Base-by-base conservation (phyloP, 64 coral and sea anemone genomes). In the Trachythela sp. region DNA sequence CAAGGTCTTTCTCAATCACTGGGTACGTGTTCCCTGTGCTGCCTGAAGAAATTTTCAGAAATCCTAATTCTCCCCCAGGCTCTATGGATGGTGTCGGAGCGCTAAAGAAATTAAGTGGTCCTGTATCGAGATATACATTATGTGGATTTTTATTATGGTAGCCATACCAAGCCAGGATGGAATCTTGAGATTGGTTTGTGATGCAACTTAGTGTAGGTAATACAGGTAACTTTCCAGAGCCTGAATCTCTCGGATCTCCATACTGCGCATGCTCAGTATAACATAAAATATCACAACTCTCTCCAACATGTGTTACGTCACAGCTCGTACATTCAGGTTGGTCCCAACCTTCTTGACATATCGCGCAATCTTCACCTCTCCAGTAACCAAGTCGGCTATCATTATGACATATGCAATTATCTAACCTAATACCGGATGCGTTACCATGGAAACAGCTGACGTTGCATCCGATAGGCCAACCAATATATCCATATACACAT, bases 401-500 rank as follows among this genome's bases (percentile, higher is more conserved):
- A 39, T 80, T 80, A 22, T 80, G 75, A 37, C 75, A 80, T 36
- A 39, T 29, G 34, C 75, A 80, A 15, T 38, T 36, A 80, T 38
- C 34, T 22, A 34, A 9, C 34, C 34, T 80, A 9, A 39, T 35
- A 35, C 75, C 75, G 10, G 75, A 80, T 13, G 75, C 75, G 33
- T 80, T 80, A 6, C 75, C 75, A 80, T 80, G 75, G 34, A 80
- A 80, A 80, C 75, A 80, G 32, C 33, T 38, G 75, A 80, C 17
- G 17, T 80, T 80, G 38, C 75, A 80, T 39, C 75, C 75, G 34
- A 80, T 80, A 29, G 75, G 75, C 75, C 75, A 80, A 39, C 75
- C 75, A 22, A 80, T 80, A 37, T 29, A 39, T 29, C 37, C 37
- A 35, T 38, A 35, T 4, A 89, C n/a, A 35, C 95, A 97, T 40